These are phyloP conservation scores for Diorhabda carinulata DNA, from an alignment of 1,140 invertebrate genomes.

Conservation along the genomic window DNA sequence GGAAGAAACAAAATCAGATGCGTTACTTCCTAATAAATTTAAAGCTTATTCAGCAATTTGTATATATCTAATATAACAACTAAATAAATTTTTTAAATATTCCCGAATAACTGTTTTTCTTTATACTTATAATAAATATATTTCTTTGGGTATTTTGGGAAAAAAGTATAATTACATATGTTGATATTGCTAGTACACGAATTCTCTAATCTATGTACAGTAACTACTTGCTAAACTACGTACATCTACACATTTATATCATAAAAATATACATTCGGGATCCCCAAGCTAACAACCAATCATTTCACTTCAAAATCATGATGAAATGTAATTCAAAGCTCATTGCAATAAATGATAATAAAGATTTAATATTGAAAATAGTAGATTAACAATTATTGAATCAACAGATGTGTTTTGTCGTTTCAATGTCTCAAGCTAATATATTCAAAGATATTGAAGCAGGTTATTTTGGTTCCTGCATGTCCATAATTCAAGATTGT, in stretches of 20 bases:
- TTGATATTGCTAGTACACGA: slow-evolving; percentile 52
- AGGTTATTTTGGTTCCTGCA: too few species aligned
- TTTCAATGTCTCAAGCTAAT: too few species aligned
- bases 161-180: neutral
- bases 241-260: slow-evolving; percentile 22
- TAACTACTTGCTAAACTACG: slow-evolving; percentile 11
- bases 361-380: neutral
- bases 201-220: slow-evolving; percentile 40
- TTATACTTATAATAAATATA: slow-evolving; percentile 24
- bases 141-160: slow-evolving; percentile 20
- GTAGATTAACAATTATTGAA: neutral
- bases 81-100: slow-evolving; percentile 9
- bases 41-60: slow-evolving; percentile 24
- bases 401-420: neutral
- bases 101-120: slow-evolving; percentile 14
- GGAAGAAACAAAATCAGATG: neutral
- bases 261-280: slow-evolving; percentile 1
- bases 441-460: too few species aligned
- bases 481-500: too few species aligned
- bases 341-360: neutral
- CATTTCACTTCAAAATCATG: too few species aligned
- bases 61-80: neutral
- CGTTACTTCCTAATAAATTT: slow-evolving; percentile 17
- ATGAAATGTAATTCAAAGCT: too few species aligned
- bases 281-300: neutral